A percentile compares a stretch with the other conserved stretches of the same genome.
Conservation (phyloP, 2,113 vertebrate genomes). For the Anthoscopus minutus region DNA sequence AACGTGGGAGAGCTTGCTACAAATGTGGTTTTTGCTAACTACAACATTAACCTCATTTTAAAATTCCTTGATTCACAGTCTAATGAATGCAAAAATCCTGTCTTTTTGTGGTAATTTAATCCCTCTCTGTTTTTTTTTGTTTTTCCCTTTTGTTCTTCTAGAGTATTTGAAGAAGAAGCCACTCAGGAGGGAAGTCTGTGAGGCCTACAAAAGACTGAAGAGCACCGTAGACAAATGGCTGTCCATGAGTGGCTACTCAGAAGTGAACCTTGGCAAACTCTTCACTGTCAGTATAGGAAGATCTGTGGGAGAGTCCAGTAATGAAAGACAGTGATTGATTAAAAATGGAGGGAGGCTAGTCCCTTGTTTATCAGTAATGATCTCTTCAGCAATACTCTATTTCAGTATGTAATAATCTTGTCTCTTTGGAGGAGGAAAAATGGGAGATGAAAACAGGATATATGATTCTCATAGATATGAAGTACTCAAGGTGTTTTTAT, state of each 20-base stretch:
- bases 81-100: not conserved
- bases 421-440: not conserved
- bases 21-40: not conserved
- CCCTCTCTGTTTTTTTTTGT: not conserved
- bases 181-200: not conserved
- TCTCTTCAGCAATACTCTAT: not conserved
- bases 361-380: not conserved
- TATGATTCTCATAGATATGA: not conserved
- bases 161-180: slow-evolving; percentile 53
- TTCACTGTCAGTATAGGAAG: slow-evolving; percentile 63
- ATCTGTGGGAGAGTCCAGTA: slow-evolving; percentile 5
- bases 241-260: slow-evolving; percentile 84
- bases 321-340: not conserved
- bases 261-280: slow-evolving; percentile 92
- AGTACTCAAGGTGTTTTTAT: not conserved
- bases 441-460: not conserved
- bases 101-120: not conserved
- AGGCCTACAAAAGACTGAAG: slow-evolving; percentile 83
- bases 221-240: slow-evolving; percentile 81
- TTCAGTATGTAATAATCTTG: not conserved
- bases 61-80: not conserved
- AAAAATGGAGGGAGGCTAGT: not conserved
- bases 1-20: not conserved
- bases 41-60: fast-evolving
- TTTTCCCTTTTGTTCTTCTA: slow-evolving; percentile 33